Evolutionary conservation across 1,140 invertebrate species (phyloP).

Genomic region (Neomicropteryx cornuta): DNA sequence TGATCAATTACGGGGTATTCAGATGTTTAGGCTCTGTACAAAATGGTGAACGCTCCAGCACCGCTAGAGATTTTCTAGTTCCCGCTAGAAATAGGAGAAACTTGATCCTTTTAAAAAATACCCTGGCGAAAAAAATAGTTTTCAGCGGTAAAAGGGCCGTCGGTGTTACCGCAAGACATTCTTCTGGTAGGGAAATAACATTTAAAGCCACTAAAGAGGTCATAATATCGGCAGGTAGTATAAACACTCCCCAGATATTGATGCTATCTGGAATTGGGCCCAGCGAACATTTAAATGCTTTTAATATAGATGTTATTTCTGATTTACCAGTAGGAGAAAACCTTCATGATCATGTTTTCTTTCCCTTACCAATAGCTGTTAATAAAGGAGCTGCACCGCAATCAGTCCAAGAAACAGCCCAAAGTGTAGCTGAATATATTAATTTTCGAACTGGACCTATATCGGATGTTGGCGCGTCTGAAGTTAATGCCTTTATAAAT

Average conservation of each 20-base stretch:
- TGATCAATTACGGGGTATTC: no score
- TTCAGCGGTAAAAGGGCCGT: constrained; percentile 4
- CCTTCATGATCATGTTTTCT: constrained; percentile 48
- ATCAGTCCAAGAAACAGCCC: constrained; percentile 17
- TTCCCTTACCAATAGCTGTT: constrained; percentile 20
- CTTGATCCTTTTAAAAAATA: neutral
- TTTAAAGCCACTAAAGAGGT: constrained; percentile 35
- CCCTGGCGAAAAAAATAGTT: constrained; percentile 6
- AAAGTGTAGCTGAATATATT: no score
- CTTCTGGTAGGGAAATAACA: constrained; percentile 6
- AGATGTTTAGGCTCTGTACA: no score
- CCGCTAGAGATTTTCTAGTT: neutral
- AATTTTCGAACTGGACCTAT: no score
- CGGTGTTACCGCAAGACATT: neutral
- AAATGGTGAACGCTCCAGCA: neutral
- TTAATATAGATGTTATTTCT: constrained; percentile 29
- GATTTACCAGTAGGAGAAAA: constrained; percentile 62
- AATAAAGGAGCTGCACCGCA: no score
- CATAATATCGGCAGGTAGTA: constrained; percentile 24
- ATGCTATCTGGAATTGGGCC: constrained; percentile 18
- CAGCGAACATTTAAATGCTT: constrained; percentile 11
- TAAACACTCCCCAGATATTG: constrained; percentile 24
- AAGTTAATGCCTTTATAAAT: no score
- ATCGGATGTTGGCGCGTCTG: no score
- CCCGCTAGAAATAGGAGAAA: neutral